Conservation (phyloP, 1,140 invertebrate genomes). For the Monomorium pharaonis region DNA sequence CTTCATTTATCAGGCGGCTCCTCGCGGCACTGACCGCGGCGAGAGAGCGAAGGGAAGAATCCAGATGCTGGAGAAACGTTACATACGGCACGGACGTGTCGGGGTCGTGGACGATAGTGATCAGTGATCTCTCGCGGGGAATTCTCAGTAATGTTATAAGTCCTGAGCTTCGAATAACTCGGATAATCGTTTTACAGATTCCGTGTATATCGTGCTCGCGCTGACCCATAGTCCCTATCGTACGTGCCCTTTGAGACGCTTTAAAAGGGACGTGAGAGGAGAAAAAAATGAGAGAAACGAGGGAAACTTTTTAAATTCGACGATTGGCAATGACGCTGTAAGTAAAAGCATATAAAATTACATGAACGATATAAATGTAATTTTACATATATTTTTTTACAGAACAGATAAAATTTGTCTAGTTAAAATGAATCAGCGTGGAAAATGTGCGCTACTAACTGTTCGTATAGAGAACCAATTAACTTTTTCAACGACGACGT, state of each 20-base stretch:
- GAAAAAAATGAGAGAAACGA: neutral
- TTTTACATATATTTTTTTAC: neutral
- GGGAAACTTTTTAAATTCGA: neutral
- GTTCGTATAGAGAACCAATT: neutral
- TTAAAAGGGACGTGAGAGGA: neutral
- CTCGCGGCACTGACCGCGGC: conserved; percentile 10
- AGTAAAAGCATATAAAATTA: neutral
- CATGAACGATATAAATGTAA: neutral
- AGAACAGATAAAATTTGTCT: neutral
- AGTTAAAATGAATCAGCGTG: neutral
- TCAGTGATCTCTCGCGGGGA: conserved; percentile 72
- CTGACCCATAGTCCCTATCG: conserved; percentile 20
- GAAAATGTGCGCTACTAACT: neutral
- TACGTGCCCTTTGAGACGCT: neutral
- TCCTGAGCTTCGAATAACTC: conserved; percentile 72
- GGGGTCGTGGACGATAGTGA: conserved; percentile 66
- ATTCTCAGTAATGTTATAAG: conserved; percentile 77
- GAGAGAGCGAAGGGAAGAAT: conserved; percentile 41
- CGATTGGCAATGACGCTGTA: neutral
- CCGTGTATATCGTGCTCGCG: conserved; percentile 45
- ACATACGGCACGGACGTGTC: conserved; percentile 63
- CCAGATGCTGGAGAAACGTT: conserved; percentile 59
- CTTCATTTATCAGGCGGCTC: conserved; percentile 71
- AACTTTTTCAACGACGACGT: neutral
- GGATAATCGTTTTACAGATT: conserved; percentile 72